phyloP scores from a whole-genome alignment of 2,113 vertebrate species.

The Noctilio leporinus region DNA sequence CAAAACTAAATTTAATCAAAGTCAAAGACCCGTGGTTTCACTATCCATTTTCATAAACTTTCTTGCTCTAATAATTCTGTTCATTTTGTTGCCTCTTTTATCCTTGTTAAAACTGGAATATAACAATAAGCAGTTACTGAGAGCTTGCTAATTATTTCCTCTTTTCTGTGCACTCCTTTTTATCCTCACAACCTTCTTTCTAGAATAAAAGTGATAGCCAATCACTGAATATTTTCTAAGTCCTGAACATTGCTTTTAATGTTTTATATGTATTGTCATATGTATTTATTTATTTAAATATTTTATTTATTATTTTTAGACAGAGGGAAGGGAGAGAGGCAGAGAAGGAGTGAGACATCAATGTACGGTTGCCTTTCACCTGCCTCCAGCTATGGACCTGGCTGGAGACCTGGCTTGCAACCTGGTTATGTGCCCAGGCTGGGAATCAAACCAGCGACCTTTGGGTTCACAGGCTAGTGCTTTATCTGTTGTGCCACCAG shows the following conservation, averaged over 20 bases:
- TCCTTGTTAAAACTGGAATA: neutral
- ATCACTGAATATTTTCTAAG: neutral
- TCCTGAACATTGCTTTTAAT: neutral
- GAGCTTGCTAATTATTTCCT: neutral
- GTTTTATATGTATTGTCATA: neutral
- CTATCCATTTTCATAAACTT: neutral
- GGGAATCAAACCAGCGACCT: too few relatives aligned
- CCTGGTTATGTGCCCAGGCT: too few relatives aligned
- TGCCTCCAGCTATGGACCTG: too few relatives aligned
- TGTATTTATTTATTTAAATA: too few relatives aligned
- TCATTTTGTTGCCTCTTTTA: neutral
- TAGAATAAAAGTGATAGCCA: neutral
- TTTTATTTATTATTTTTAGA: too few relatives aligned
- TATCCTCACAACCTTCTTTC: neutral
- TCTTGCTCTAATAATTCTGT: neutral
- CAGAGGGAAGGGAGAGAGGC: too few relatives aligned
- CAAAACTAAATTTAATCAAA: neutral
- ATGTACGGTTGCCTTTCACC: too few relatives aligned
- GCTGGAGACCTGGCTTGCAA: too few relatives aligned
- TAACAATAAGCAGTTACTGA: neutral
- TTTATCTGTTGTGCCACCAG: too few relatives aligned
- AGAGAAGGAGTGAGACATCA: too few relatives aligned
- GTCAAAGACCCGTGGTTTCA: neutral
- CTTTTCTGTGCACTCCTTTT: neutral
- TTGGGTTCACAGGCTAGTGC: too few relatives aligned